phyloP scores from a whole-genome alignment of 2,888 invertebrate species.

The Agrilus cyanescens region DNA sequence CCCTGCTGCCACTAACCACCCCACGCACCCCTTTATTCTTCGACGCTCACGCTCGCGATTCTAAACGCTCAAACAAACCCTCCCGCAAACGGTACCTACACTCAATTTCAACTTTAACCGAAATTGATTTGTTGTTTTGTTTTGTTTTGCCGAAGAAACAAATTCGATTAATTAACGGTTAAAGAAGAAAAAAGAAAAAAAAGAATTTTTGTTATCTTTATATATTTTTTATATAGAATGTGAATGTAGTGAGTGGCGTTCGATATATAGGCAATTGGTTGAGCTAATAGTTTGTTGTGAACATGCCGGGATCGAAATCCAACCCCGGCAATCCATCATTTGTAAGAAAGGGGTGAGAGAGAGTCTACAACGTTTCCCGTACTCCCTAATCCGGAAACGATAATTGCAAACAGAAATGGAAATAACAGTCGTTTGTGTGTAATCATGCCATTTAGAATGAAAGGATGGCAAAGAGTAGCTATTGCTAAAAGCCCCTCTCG shows the following conservation, averaged over 20 bases:
- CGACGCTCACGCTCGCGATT: constrained; percentile 6
- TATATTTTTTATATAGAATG: too few relatives aligned
- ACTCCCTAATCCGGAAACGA: constrained; percentile 33
- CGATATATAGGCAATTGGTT: constrained; percentile 4
- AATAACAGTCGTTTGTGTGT: constrained; percentile 30
- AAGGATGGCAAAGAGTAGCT: background rate
- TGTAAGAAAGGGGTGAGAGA: constrained; percentile 26
- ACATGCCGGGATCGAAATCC: constrained; percentile 3
- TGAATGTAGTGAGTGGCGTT: background rate
- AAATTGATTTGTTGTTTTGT: too few relatives aligned
- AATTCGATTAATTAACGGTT: too few relatives aligned
- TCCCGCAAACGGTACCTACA: background rate
- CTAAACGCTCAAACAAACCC: constrained; percentile 2
- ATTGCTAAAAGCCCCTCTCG: too few relatives aligned
- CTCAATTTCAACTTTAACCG: background rate
- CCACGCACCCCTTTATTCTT: constrained; percentile 7
- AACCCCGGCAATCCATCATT: constrained; percentile 29
- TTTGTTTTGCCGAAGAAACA: too few relatives aligned
- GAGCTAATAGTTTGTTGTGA: constrained; percentile 6
- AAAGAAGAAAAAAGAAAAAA: too few relatives aligned
- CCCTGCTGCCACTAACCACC: constrained; percentile 3
- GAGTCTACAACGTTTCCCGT: constrained; percentile 18
- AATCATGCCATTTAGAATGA: constrained; percentile 18
- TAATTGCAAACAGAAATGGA: constrained; percentile 34
- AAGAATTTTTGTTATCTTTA: too few relatives aligned